These are phyloP conservation scores for Palythoa grandis DNA, from an alignment of 92 coral and sea anemone species.

Conservation along the genomic window DNA sequence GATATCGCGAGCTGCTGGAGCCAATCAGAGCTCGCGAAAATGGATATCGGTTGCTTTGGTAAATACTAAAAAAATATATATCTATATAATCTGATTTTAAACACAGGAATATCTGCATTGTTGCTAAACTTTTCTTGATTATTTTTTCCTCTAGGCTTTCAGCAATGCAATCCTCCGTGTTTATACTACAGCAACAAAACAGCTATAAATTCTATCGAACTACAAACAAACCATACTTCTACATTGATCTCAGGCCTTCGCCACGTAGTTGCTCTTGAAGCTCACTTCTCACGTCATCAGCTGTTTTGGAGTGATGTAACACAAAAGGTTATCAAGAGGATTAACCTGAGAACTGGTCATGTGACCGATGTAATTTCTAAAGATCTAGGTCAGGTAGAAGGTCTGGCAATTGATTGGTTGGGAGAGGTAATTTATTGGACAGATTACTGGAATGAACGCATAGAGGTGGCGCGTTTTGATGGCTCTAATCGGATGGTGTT, in stretches of 20 bases:
- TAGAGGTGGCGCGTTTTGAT: conserved; percentile 24
- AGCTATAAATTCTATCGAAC: conserved; percentile 34
- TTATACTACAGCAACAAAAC: conserved; percentile 31
- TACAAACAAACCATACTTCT: conserved; percentile 12
- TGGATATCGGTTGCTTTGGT: no score
- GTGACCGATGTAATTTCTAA: conserved; percentile 29
- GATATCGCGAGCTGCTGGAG: no score
- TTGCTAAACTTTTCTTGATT: not conserved
- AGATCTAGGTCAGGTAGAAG: conserved; percentile 31
- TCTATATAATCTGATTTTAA: no score
- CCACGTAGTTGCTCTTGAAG: conserved; percentile 21
- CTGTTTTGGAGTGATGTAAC: conserved; percentile 35
- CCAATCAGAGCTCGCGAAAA: no score
- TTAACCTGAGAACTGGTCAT: conserved; percentile 8
- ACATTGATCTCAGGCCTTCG: not conserved
- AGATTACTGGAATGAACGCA: conserved; percentile 36
- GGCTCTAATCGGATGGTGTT: conserved; percentile 38
- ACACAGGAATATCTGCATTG: no score
- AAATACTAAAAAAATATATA: no score
- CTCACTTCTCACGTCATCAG: conserved; percentile 3
- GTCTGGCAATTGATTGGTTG: conserved; percentile 27
- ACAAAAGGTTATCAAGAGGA: conserved; percentile 8
- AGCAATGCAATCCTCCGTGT: conserved; percentile 18
- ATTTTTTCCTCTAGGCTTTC: not conserved
- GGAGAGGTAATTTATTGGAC: conserved; percentile 28